These are phyloP conservation scores for Elachura formosa DNA, from an alignment of 2,113 vertebrate genomes.

Conservation along the genomic window DNA sequence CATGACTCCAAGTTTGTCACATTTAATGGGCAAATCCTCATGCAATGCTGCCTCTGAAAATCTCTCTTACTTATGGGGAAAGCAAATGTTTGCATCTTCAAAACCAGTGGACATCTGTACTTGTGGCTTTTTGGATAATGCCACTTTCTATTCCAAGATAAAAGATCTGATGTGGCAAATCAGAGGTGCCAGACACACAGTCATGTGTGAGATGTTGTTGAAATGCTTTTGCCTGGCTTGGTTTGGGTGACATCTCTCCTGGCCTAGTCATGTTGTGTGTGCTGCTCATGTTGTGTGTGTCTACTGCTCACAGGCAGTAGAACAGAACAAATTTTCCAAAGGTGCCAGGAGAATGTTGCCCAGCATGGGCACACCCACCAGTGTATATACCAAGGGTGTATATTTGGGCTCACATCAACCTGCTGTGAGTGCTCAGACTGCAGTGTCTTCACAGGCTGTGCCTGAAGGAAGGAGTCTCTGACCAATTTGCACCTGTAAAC, in stretches of 20 bases:
- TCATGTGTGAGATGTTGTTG: neutral
- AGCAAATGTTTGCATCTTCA: neutral
- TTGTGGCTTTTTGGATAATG: neutral
- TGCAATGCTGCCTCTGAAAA: neutral
- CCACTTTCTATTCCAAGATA: neutral
- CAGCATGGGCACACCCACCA: rapidly evolving
- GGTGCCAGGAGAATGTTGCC: neutral
- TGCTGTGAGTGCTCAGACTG: rapidly evolving
- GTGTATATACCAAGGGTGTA: neutral
- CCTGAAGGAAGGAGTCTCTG: neutral
- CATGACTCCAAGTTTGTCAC: neutral
- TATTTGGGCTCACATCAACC: neutral
- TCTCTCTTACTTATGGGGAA: neutral
- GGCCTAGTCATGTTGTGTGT: neutral
- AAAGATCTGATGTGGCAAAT: neutral
- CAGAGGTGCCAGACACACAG: neutral
- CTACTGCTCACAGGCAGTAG: neutral
- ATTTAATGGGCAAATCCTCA: neutral
- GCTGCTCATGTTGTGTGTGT: rapidly evolving
- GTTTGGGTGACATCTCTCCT: neutral
- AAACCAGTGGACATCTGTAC: neutral
- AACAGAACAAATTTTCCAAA: neutral
- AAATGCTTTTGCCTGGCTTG: neutral
- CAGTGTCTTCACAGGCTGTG: neutral
- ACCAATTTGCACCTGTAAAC: neutral